Conservation (phyloP, 2,888 invertebrate genomes). For the Falcaria lacertinaria region DNA sequence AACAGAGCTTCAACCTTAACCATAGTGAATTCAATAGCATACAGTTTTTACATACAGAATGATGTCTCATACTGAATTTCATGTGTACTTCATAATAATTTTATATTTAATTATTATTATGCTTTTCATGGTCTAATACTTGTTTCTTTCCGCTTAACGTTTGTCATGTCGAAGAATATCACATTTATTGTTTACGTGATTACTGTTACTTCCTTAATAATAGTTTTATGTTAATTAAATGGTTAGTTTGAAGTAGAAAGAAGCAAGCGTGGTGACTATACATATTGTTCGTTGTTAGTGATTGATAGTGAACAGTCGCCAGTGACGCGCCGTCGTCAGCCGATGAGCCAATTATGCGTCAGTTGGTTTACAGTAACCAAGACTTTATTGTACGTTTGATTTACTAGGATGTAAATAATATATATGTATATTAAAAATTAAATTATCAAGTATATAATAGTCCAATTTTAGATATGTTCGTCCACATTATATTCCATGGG, state of each 20-base stretch:
- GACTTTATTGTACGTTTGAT: conserved; percentile 42
- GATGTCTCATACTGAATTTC: conserved; percentile 46
- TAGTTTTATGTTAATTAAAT: conserved; percentile 1
- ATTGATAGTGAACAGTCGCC: conserved; percentile 1
- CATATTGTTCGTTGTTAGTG: conserved; percentile 4
- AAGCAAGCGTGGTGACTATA: conserved; percentile 17
- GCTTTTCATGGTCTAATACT: conserved; percentile 31
- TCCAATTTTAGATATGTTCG: conserved; percentile 72
- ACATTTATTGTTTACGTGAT: background rate
- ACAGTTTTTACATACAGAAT: conserved; percentile 32
- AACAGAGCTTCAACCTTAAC: conserved; percentile 38
- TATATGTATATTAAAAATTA: conserved; percentile 54
- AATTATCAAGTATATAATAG: conserved; percentile 63
- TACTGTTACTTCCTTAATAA: conserved; percentile 1
- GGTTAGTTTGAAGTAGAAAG: conserved; percentile 10
- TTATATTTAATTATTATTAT: conserved; percentile 22
- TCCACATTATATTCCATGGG: conserved; percentile 72
- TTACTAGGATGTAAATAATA: conserved; percentile 61
- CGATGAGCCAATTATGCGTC: conserved; percentile 15
- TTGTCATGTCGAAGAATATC: conserved; percentile 3
- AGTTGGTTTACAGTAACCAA: conserved; percentile 24
- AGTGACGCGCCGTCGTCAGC: conserved; percentile 13
- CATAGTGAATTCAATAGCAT: conserved; percentile 18
- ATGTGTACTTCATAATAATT: conserved; percentile 23
- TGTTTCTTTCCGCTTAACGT: conserved; percentile 30